Conservation (phyloP, 2,888 invertebrate species). For the Thereva nobilitata region DNA sequence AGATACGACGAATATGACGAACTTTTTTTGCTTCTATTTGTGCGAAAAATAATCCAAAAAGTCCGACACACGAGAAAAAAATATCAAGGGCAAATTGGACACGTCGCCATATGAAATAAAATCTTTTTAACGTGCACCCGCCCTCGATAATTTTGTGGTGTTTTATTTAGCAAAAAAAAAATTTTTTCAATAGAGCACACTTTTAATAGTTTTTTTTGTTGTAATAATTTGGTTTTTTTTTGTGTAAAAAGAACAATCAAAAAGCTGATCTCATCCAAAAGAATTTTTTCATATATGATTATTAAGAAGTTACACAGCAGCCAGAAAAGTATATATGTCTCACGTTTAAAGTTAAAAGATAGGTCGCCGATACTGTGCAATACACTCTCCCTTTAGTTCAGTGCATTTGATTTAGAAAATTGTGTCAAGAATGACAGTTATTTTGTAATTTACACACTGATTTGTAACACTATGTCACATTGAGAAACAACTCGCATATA, state of each 20-base stretch:
- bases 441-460: background rate
- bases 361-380: slow-evolving; percentile 3
- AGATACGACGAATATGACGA: slow-evolving; percentile 25
- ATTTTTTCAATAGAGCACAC: slow-evolving; percentile 1
- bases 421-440: slow-evolving; percentile 30
- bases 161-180: slow-evolving; percentile 27
- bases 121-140: slow-evolving; percentile 42
- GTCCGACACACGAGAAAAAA: slow-evolving; percentile 39
- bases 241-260: slow-evolving; percentile 24
- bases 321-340: background rate
- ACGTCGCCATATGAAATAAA: slow-evolving; percentile 46
- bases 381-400: slow-evolving; percentile 11
- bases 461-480: no score
- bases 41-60: slow-evolving; percentile 40
- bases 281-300: slow-evolving; percentile 11
- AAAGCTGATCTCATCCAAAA: slow-evolving; percentile 38
- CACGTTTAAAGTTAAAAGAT: no score
- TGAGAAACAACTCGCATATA: slow-evolving; percentile 11
- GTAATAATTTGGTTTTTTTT: slow-evolving; percentile 17
- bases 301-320: slow-evolving; percentile 14
- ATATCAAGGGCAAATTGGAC: slow-evolving; percentile 48
- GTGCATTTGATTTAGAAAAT: slow-evolving; percentile 18
- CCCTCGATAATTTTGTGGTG: slow-evolving; percentile 39
- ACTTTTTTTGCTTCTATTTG: slow-evolving; percentile 27
- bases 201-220: slow-evolving; percentile 22